phyloP scores from a whole-genome alignment of 1,140 invertebrate genomes.

The Dendrolimus kikuchii region DNA sequence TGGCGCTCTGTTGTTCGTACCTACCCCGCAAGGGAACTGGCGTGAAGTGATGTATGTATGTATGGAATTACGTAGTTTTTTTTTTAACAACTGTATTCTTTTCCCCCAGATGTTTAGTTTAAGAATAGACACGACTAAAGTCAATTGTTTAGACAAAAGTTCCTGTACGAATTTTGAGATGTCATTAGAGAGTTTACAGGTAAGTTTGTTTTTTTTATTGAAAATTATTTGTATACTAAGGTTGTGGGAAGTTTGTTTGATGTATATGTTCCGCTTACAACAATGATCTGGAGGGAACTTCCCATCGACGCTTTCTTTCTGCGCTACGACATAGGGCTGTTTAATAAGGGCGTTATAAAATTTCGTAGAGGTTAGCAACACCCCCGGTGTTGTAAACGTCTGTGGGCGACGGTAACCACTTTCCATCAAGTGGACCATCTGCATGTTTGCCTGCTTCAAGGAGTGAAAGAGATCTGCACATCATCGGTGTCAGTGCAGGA shows the following conservation, averaged over 20 bases:
- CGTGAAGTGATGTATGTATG: background rate
- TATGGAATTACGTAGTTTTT: background rate
- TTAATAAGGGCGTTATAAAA: too few species aligned
- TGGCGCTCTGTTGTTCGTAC: too few species aligned
- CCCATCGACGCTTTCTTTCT: too few species aligned
- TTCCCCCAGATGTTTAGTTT: conserved; percentile 77
- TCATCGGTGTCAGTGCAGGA: too few species aligned
- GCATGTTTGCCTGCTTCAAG: too few species aligned
- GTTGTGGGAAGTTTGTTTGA: background rate
- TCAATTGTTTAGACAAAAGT: conserved; percentile 78
- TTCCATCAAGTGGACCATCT: too few species aligned
- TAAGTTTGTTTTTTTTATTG: conserved; percentile 22
- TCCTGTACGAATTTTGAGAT: conserved; percentile 56
- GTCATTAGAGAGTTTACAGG: conserved; percentile 59
- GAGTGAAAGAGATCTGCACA: too few species aligned
- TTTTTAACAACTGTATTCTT: conserved; percentile 5
- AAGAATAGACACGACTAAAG: conserved; percentile 79
- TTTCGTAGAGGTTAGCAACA: too few species aligned
- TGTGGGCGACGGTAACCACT: too few species aligned
- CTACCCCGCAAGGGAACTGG: background rate
- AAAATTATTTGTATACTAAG: background rate
- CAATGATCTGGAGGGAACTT: background rate
- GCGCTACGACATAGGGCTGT: too few species aligned
- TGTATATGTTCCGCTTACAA: background rate
- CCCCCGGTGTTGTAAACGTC: too few species aligned